These are phyloP conservation scores for Alosa alosa DNA, from an alignment of 2,113 vertebrate species.

Conservation along the genomic window DNA sequence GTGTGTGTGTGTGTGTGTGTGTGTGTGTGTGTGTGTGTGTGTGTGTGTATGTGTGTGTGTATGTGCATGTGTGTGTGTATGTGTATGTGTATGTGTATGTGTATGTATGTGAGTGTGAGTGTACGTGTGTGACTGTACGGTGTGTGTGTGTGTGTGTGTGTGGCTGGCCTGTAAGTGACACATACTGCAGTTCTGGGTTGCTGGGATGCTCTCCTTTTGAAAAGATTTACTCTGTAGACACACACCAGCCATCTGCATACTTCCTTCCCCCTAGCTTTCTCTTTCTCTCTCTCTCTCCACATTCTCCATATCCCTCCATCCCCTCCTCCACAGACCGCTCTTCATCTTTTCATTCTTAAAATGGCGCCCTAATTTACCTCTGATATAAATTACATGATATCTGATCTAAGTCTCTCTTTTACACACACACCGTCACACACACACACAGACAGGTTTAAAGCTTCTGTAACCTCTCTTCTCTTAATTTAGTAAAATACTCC, in stretches of 20 bases:
- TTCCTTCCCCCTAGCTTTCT: not conserved
- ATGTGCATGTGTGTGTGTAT: not conserved
- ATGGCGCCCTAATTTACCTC: too few relatives aligned
- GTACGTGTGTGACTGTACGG: slow-evolving; percentile 57
- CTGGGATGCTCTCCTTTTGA: not conserved
- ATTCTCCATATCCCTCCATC: not conserved
- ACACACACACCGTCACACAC: too few relatives aligned
- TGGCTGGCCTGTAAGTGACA: not conserved
- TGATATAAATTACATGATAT: too few relatives aligned
- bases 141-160: not conserved
- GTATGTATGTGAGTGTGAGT: slow-evolving; percentile 74
- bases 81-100: slow-evolving; percentile 60
- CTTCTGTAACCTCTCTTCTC: too few relatives aligned
- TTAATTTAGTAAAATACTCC: not conserved
- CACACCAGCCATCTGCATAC: not conserved
- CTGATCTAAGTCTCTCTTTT: too few relatives aligned
- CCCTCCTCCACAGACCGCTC: too few relatives aligned
- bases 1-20: not conserved
- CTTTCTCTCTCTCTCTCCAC: not conserved
- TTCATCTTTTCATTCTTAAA: too few relatives aligned
- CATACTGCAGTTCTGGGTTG: too few relatives aligned
- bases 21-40: slow-evolving; percentile 72
- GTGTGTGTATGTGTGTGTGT: slow-evolving; percentile 66
- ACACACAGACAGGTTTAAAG: too few relatives aligned
- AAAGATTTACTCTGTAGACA: not conserved